These are phyloP conservation scores for Burhinus oedicnemus DNA, from an alignment of 2,113 vertebrate genomes.

Conservation along the genomic window DNA sequence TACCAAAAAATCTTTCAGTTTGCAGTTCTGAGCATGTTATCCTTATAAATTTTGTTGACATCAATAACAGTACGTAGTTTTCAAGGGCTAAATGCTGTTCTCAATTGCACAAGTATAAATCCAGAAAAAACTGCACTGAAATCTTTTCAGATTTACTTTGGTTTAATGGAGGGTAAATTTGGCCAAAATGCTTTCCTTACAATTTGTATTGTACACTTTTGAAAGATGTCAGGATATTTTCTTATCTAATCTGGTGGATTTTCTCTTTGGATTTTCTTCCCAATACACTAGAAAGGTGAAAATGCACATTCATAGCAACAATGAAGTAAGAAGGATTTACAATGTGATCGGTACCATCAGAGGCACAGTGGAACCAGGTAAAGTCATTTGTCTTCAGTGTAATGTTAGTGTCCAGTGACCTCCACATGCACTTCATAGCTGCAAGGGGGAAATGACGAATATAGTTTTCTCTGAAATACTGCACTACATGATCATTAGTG, in stretches of 20 bases:
- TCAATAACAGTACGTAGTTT: not conserved
- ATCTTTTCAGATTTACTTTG: not conserved
- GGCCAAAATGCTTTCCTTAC: not conserved
- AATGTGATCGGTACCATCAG: conserved; percentile 91
- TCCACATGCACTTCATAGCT: not conserved
- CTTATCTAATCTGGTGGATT: not conserved
- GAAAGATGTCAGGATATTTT: not conserved
- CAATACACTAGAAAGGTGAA: conserved; percentile 82
- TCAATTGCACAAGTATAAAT: not conserved
- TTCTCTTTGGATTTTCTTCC: conserved; percentile 18
- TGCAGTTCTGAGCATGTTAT: not conserved
- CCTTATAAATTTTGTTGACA: not conserved
- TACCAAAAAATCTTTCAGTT: not conserved
- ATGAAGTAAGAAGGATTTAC: conserved; percentile 88
- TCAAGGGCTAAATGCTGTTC: not conserved
- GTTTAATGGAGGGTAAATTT: not conserved
- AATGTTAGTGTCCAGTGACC: not conserved
- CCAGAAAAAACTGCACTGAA: not conserved
- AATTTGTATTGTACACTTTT: not conserved
- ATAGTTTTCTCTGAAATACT: not conserved
- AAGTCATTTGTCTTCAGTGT: not conserved
- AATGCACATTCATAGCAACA: conserved; percentile 87
- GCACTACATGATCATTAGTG: not conserved
- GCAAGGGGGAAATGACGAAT: not conserved
- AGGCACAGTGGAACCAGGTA: conserved; percentile 92